Evolutionary conservation across 2,797 vertebrate genomes (phyloP), one percentile per base, ranked within the genome.

Genomic region (Coregonus sp.): DNA sequence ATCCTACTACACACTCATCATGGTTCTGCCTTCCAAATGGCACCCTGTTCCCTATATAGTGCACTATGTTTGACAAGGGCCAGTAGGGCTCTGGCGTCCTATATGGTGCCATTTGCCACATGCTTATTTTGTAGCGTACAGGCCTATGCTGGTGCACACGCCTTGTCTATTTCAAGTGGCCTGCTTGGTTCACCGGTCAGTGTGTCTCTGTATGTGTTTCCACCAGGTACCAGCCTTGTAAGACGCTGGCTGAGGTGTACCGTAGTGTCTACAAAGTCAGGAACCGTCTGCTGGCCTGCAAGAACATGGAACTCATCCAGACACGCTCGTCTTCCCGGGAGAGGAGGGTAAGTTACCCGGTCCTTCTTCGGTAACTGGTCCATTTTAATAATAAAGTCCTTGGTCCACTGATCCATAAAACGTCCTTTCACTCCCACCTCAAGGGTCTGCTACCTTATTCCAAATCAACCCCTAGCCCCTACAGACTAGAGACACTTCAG

Each of bases 271-370:
- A 98, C 77, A 99, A 97, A 86, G 97, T 99, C 54, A 95, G 98
- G 70, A 98, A 96, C 88, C 96, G 97, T 51, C 92, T 99, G 85
- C 92, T 99, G 83, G 97, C 98, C 82, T 99, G 97, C 86, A 99
- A 97, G 93, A 99, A 97, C 82, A 96, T 99, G 95, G 97, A 98
- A 71, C 96, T 99, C 76, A 95, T 97, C 87, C 96, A 97, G 83
- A 97, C 96, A 0, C 94, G 95, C 15, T 97, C 97, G 0, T 97
- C 96, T 18, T 98, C 97, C 35, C 94, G 96, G 78, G 97, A 99
- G 82, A 95, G 97, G 93, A 96, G 97, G 95, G 98, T 99, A 94
- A 94, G 92, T 80, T 2, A 40, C 5, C 31, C 37, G 70, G 12
- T 3, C 12, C 29, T 1, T n/a, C 25, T 56, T 51, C 20, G 1